phyloP scores from a whole-genome alignment of 2,888 invertebrate species.

The Scaptomyza cyrtandrae region DNA sequence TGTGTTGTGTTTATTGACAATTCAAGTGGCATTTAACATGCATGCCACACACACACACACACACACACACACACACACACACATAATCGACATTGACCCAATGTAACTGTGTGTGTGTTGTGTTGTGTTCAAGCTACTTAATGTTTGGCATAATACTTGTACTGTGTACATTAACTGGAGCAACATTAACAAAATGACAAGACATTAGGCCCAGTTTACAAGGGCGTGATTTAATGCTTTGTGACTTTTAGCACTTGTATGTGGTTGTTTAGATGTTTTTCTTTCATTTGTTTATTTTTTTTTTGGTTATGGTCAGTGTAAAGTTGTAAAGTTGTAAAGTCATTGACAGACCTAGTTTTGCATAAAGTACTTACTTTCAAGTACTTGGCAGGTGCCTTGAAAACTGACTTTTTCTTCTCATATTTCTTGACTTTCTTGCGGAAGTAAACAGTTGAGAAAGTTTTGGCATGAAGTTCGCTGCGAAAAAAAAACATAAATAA shows the following conservation, averaged over 20 bases:
- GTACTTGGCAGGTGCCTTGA: neutral
- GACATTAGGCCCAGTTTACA: slow-evolving; percentile 60
- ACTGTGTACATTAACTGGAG: slow-evolving; percentile 59
- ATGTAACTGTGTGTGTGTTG: slow-evolving; percentile 13
- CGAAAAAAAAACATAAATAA: too few species aligned
- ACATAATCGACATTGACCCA: slow-evolving; percentile 42
- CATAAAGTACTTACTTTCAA: neutral
- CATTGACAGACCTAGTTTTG: neutral
- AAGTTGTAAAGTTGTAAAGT: slow-evolving; percentile 16
- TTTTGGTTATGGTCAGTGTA: neutral
- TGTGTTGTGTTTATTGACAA: slow-evolving; percentile 58
- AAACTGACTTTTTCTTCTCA: neutral
- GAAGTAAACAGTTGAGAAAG: neutral
- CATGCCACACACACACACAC: slow-evolving; percentile 18
- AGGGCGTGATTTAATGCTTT: slow-evolving; percentile 65
- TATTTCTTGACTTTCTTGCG: neutral
- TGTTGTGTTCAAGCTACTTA: slow-evolving; percentile 31
- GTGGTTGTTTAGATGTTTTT: neutral
- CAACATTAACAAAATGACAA: slow-evolving; percentile 53
- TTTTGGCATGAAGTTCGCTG: neutral
- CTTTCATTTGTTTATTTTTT: neutral
- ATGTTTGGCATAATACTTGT: slow-evolving; percentile 52
- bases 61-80: slow-evolving; percentile 5
- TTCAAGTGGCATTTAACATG: slow-evolving; percentile 70
- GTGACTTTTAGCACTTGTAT: slow-evolving; percentile 16